phyloP scores from a whole-genome alignment of 2,113 vertebrate genomes.

The Rhea americana region DNA sequence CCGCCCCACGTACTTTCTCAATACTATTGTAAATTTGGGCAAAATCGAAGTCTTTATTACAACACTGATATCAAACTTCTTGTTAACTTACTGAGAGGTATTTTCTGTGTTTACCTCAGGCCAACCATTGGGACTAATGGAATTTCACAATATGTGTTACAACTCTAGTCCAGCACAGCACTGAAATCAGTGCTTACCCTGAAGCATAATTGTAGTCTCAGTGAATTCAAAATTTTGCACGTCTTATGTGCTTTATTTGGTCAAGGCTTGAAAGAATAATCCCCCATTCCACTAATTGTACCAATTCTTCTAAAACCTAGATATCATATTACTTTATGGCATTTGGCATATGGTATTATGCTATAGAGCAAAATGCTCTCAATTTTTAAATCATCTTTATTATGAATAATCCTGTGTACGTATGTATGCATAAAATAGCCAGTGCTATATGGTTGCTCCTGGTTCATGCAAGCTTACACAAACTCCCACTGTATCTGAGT shows the following conservation, averaged over 20 bases:
- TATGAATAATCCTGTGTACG: background rate
- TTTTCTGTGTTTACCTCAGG: background rate
- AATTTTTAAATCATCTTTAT: background rate
- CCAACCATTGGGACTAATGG: background rate
- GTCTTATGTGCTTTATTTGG: background rate
- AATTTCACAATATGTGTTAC: background rate
- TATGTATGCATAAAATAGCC: background rate
- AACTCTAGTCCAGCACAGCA: accelerated
- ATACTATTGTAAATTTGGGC: background rate
- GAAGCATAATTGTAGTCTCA: background rate
- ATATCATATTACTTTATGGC: background rate
- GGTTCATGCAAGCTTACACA: background rate
- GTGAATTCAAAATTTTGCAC: background rate
- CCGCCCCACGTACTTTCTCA: background rate
- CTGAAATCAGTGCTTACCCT: background rate
- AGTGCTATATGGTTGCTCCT: background rate
- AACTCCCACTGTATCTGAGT: background rate
- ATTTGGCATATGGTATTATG: background rate
- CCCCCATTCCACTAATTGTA: background rate
- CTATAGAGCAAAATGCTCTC: background rate
- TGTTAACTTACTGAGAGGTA: background rate
- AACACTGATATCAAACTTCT: background rate
- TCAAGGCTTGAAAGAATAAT: background rate
- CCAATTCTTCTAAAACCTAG: background rate
- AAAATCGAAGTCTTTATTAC: background rate